Evolutionary conservation across 2,797 vertebrate genomes (phyloP).

Genomic region (Zenarchopterus dispar): DNA sequence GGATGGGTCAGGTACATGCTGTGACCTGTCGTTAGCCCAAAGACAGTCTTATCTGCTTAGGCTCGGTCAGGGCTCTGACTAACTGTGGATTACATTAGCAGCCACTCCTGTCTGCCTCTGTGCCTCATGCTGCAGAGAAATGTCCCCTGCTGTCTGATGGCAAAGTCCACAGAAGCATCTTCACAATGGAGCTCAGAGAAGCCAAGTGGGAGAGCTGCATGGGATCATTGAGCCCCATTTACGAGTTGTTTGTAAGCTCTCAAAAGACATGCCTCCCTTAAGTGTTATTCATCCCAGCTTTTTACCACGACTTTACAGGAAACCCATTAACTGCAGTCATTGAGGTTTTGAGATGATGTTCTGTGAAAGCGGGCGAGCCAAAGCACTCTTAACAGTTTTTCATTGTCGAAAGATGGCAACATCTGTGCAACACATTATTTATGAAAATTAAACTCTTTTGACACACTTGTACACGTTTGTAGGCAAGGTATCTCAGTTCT

Average conservation of each 20-base stretch:
- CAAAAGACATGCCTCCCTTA: conserved; percentile 50
- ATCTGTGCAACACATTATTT: conserved; percentile 5
- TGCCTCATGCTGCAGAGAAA: conserved; percentile 40
- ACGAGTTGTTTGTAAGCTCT: conserved; percentile 61
- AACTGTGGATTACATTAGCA: conserved; percentile 70
- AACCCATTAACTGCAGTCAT: conserved; percentile 67
- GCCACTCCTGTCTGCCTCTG: conserved; percentile 47
- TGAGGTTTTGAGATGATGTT: conserved; percentile 61
- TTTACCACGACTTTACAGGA: conserved; percentile 53
- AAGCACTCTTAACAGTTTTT: conserved; percentile 37
- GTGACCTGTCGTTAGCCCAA: conserved; percentile 75
- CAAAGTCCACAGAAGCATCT: conserved; percentile 35
- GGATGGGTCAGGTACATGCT: conserved; percentile 77
- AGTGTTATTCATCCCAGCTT: conserved; percentile 51
- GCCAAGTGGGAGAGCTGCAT: conserved; percentile 53
- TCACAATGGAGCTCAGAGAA: conserved; percentile 54
- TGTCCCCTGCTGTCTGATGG: conserved; percentile 47
- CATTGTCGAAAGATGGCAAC: conserved; percentile 56
- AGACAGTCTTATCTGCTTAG: conserved; percentile 71
- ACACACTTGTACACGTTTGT: no score
- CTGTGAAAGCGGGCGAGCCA: conserved; percentile 60
- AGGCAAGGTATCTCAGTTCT: no score
- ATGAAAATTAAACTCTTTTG: no score
- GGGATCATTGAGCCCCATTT: conserved; percentile 64
- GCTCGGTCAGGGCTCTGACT: conserved; percentile 57